Evolutionary conservation across 2,888 invertebrate genomes (phyloP).

Genomic region (Apamea crenata): DNA sequence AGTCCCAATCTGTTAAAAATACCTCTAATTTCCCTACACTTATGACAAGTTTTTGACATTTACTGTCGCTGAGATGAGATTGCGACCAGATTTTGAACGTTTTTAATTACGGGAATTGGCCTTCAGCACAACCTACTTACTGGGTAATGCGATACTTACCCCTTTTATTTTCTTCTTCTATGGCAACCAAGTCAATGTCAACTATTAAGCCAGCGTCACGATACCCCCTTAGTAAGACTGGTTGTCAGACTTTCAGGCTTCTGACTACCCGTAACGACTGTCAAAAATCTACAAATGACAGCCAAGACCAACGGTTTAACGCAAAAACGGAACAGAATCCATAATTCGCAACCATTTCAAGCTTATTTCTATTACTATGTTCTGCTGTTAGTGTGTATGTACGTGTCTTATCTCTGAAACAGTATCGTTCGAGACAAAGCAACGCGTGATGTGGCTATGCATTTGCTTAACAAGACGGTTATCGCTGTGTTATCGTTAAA

Average conservation of each 20-base stretch:
- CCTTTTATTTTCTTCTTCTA: background rate
- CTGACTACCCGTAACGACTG: background rate
- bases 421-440: conserved; percentile 71
- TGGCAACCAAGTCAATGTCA: no score
- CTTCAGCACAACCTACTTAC: background rate
- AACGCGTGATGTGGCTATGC: conserved; percentile 72
- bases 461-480: conserved; percentile 65
- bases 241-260: background rate
- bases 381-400: conserved; percentile 44
- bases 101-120: no score
- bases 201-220: background rate
- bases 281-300: background rate
- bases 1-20: no score
- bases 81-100: no score
- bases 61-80: no score
- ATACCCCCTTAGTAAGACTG: background rate
- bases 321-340: background rate
- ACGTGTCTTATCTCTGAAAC: conserved; percentile 75
- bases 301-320: background rate
- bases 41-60: no score
- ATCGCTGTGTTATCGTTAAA: conserved; percentile 73
- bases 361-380: conserved; percentile 40
- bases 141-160: no score
- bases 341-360: conserved; percentile 30
- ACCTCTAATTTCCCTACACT: no score